These are phyloP conservation scores for Ips nitidus DNA, from an alignment of 1,140 invertebrate genomes.

Conservation along the genomic window DNA sequence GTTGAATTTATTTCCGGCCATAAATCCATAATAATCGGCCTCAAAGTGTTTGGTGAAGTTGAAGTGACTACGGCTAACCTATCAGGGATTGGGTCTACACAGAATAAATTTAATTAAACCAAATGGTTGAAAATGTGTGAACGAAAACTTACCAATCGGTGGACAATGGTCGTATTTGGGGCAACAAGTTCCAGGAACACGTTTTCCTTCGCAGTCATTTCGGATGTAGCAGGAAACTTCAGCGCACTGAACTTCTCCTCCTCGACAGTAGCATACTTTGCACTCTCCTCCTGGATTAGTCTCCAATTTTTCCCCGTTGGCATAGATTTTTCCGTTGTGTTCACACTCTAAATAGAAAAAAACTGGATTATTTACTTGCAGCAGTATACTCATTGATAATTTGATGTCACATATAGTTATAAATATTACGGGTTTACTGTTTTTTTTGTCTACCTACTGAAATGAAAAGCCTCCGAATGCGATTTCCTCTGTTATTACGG, in stretches of 20 bases:
- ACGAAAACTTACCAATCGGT: slow-evolving; percentile 56
- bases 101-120: background rate
- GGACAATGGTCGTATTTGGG: slow-evolving; percentile 79
- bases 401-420: too few species aligned
- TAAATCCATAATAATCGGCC: slow-evolving; percentile 7
- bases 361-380: background rate
- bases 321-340: slow-evolving; percentile 70
- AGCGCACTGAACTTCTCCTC: slow-evolving; percentile 73
- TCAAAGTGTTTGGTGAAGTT: slow-evolving; percentile 10
- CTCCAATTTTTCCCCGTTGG: slow-evolving; percentile 72
- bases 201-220: slow-evolving; percentile 69
- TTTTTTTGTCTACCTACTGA: too few species aligned
- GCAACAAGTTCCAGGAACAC: slow-evolving; percentile 71
- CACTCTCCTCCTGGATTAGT: slow-evolving; percentile 67
- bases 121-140: background rate
- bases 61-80: slow-evolving; percentile 20
- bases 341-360: slow-evolving; percentile 66
- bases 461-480: too few species aligned
- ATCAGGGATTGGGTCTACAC: slow-evolving; percentile 19
- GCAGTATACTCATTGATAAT: too few species aligned
- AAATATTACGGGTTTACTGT: too few species aligned
- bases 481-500: background rate
- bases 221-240: slow-evolving; percentile 72
- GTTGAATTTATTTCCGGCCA: slow-evolving; percentile 16
- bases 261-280: slow-evolving; percentile 77